Conservation (phyloP, 2,113 vertebrate species). For the Reinhardtius hippoglossoides region DNA sequence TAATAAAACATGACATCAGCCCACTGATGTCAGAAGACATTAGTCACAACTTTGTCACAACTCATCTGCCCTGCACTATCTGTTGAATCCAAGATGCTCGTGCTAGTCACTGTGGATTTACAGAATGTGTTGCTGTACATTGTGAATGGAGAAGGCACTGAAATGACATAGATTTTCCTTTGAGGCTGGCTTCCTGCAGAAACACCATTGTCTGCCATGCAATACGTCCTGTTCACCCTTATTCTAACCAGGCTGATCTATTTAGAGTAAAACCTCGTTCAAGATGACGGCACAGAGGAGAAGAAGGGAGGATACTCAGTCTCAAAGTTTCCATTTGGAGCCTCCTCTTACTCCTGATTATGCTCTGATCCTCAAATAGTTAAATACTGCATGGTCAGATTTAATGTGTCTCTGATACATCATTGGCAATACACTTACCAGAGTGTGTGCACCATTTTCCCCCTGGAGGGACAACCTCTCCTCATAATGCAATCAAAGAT, state of each 20-base stretch:
- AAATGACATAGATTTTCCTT: conserved; percentile 12
- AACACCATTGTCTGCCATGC: conserved; percentile 11
- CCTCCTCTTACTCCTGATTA: neutral
- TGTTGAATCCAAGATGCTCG: conserved; percentile 64
- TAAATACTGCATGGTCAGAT: conserved; percentile 80
- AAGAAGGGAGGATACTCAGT: neutral
- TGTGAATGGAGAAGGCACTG: conserved; percentile 11
- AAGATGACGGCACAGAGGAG: conserved; percentile 9
- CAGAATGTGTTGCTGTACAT: neutral
- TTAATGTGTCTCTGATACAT: conserved; percentile 70
- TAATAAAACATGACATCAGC: conserved; percentile 72
- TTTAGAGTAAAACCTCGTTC: conserved; percentile 20
- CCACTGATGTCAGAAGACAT: conserved; percentile 68
- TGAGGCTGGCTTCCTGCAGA: conserved; percentile 26
- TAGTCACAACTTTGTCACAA: conserved; percentile 71
- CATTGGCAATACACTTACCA: conserved; percentile 67
- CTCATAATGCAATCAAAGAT: conserved; percentile 67
- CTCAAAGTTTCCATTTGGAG: conserved; percentile 51
- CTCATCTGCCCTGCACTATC: conserved; percentile 52
- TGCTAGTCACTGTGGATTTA: conserved; percentile 1
- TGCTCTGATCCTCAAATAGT: conserved; percentile 67
- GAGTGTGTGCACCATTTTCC: conserved; percentile 60
- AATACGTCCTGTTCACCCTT: conserved; percentile 24
- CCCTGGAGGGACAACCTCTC: conserved; percentile 52
- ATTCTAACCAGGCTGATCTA: conserved; percentile 10